Conservation (phyloP, 2,797 vertebrate species). For the Myotis findleyi region DNA sequence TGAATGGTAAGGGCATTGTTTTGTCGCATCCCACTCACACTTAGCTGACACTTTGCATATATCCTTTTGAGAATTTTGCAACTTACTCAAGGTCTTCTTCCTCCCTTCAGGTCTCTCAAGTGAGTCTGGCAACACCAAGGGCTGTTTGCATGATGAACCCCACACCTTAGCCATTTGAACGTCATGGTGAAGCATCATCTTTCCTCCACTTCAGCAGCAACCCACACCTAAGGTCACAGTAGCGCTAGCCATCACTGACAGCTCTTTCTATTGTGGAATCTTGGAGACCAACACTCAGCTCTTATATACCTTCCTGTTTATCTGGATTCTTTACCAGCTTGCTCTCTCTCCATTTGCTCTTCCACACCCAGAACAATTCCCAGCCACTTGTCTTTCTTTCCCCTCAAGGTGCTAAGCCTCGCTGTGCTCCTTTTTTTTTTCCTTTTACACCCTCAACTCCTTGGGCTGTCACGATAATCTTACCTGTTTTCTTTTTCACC, state of each 20-base stretch:
- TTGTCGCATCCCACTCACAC: background rate
- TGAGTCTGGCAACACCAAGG: background rate
- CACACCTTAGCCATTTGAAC: background rate
- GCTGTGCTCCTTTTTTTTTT: background rate
- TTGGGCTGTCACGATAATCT: background rate
- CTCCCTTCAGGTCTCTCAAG: background rate
- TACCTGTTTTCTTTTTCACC: background rate
- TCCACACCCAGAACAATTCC: background rate
- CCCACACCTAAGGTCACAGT: background rate
- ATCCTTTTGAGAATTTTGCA: background rate
- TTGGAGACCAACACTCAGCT: fast-evolving
- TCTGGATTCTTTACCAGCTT: background rate
- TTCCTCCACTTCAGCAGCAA: background rate
- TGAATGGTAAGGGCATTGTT: background rate
- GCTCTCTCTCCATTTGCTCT: background rate
- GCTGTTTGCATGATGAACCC: background rate
- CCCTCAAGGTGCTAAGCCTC: background rate
- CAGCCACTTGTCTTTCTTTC: background rate
- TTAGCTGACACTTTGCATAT: background rate
- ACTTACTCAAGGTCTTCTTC: background rate
- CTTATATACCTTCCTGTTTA: background rate
- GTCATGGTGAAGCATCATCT: background rate
- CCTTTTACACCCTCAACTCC: background rate
- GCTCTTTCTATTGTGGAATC: background rate
- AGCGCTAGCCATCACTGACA: background rate